Conservation (phyloP, 1,140 invertebrate species). For the Zophobas atratus region DNA sequence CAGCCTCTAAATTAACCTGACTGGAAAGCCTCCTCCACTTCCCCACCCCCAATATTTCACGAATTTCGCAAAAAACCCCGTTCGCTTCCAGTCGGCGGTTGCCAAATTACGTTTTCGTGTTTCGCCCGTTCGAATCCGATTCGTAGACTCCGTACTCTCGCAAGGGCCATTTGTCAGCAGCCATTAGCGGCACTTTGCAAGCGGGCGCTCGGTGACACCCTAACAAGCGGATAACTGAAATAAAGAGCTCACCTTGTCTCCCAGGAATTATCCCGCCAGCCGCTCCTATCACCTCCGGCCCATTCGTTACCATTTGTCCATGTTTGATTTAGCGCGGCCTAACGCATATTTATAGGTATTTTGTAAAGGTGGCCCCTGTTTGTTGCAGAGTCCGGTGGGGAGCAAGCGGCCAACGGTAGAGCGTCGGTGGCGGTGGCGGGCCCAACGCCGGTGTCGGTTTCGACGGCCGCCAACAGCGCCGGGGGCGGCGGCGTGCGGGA, state of each 20-base stretch:
- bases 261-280: constrained; percentile 57
- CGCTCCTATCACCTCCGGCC: constrained; percentile 49
- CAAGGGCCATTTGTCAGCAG: constrained; percentile 61
- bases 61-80: too few relatives aligned
- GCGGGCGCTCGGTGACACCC: constrained; percentile 55
- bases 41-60: too few relatives aligned
- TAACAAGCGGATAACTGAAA: constrained; percentile 64
- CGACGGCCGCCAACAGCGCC: constrained; percentile 59
- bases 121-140: neutral
- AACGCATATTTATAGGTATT: constrained; percentile 25
- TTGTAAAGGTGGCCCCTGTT: constrained; percentile 5
- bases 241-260: constrained; percentile 62
- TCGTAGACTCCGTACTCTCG: constrained; percentile 47
- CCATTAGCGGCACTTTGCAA: constrained; percentile 63
- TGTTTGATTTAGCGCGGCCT: constrained; percentile 43
- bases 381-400: constrained; percentile 64
- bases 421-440: constrained; percentile 57
- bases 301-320: constrained; percentile 59
- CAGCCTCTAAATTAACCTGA: too few relatives aligned
- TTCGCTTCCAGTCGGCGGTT: too few relatives aligned
- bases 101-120: too few relatives aligned
- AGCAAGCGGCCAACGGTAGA: constrained; percentile 62
- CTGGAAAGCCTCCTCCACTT: too few relatives aligned
- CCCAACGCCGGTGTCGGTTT: constrained; percentile 59
- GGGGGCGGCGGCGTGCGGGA: constrained; percentile 72